A percentile compares a stretch with the other conserved stretches of the same genome.
Conservation (phyloP, 1,140 invertebrate species). For the Notospermus geniculatus region DNA sequence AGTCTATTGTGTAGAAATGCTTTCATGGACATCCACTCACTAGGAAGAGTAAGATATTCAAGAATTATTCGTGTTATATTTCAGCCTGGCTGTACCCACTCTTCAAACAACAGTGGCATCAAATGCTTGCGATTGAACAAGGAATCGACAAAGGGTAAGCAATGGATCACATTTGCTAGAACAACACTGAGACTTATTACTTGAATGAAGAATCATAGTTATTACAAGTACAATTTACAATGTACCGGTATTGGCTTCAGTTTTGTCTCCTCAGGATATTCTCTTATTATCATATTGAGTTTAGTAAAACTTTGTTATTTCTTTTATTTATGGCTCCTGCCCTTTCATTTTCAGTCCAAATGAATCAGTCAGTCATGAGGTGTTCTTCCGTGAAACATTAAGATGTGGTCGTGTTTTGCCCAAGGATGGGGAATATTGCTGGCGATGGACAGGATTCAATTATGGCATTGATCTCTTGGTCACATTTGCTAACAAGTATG, state of each 20-base stretch:
- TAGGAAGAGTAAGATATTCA: neutral
- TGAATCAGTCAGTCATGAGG: constrained; percentile 53
- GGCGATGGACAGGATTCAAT: constrained; percentile 78
- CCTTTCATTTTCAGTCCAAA: constrained; percentile 35
- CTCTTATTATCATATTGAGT: no score
- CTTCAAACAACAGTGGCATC: constrained; percentile 69
- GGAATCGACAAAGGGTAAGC: constrained; percentile 68
- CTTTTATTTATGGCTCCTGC: no score
- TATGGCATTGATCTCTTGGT: constrained; percentile 74
- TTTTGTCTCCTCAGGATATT: no score
- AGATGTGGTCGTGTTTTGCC: constrained; percentile 67
- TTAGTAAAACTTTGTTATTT: no score
- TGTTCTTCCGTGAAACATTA: constrained; percentile 63
- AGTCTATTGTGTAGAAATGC: no score
- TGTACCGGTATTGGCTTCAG: no score
- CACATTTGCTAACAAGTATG: constrained; percentile 62
- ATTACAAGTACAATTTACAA: no score
- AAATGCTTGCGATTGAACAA: constrained; percentile 69
- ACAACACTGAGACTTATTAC: neutral
- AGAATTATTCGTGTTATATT: constrained; percentile 19
- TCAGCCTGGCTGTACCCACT: constrained; percentile 65
- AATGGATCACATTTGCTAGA: constrained; percentile 1
- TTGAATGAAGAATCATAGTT: no score
- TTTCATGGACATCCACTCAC: no score
- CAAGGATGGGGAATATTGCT: constrained; percentile 64